These are phyloP conservation scores for Caloenas nicobarica DNA, from an alignment of 2,113 vertebrate genomes.

Conservation along the genomic window DNA sequence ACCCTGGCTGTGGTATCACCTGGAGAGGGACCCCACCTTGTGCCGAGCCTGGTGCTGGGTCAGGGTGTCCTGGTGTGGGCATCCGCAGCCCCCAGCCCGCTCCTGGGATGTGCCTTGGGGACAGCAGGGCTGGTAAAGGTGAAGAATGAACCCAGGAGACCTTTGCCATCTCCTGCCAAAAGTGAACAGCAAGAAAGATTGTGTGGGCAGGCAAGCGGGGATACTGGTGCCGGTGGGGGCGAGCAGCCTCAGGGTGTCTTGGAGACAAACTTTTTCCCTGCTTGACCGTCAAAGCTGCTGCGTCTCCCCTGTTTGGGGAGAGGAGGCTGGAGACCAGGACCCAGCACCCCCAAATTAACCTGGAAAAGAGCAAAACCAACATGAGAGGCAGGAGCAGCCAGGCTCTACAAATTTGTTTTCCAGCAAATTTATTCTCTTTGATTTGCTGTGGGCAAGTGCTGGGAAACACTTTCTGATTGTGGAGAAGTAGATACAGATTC, in stretches of 20 bases:
- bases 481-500: fast-evolving
- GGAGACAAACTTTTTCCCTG: not conserved
- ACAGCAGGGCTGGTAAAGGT: not conserved
- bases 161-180: not conserved
- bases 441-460: fast-evolving
- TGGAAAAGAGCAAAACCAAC: not conserved
- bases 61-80: fast-evolving
- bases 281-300: not conserved
- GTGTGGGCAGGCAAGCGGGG: not conserved
- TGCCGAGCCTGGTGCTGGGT: fast-evolving
- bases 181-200: not conserved
- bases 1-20: not conserved
- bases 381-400: not conserved
- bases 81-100: fast-evolving
- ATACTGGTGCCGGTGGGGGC: fast-evolving
- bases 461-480: not conserved
- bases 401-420: not conserved
- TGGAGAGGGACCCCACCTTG: not conserved
- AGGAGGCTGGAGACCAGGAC: not conserved
- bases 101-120: not conserved
- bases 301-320: not conserved
- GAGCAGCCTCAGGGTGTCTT: not conserved
- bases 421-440: not conserved
- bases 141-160: not conserved
- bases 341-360: not conserved